A percentile compares a stretch with the other conserved stretches of the same genome.
Evolutionary conservation across 2,888 invertebrate genomes (phyloP).

Genomic region (Alviniconcha strummeri): DNA sequence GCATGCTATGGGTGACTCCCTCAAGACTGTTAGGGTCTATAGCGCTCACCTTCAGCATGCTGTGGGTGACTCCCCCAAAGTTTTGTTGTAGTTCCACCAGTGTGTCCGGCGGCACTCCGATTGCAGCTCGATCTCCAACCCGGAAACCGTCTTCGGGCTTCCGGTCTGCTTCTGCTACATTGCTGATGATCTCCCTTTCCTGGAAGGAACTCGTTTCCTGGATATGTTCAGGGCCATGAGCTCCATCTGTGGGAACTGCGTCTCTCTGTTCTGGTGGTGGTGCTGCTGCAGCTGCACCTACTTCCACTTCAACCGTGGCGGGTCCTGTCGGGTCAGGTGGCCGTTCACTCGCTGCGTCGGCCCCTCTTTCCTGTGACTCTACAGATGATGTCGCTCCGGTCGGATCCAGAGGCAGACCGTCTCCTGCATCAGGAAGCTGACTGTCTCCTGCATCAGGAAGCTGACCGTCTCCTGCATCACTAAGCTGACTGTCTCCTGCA

Average conservation of each 20-base stretch:
- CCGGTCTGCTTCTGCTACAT: neutral
- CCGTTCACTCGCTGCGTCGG: too few relatives aligned
- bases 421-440: too few relatives aligned
- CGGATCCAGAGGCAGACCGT: too few relatives aligned
- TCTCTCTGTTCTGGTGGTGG: neutral
- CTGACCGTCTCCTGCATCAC: too few relatives aligned
- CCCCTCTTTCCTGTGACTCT: too few relatives aligned
- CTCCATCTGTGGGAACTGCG: neutral
- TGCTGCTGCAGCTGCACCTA: neutral
- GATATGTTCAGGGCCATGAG: neutral
- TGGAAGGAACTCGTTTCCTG: neutral
- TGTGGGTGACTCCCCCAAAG: constrained; percentile 91
- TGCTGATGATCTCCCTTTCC: neutral
- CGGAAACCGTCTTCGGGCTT: constrained; percentile 75
- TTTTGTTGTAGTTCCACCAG: constrained; percentile 86
- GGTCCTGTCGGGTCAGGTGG: too few relatives aligned
- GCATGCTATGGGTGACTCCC: too few relatives aligned
- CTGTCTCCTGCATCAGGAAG: too few relatives aligned
- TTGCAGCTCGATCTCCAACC: constrained; percentile 88
- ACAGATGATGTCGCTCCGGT: too few relatives aligned
- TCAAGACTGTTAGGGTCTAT: too few relatives aligned
- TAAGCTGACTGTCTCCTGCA: too few relatives aligned
- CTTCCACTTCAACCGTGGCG: neutral
- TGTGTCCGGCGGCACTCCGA: constrained; percentile 82
- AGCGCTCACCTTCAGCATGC: constrained; percentile 82